Evolutionary conservation across 2,888 invertebrate genomes (phyloP).

Genomic region (Agriopis marginaria): DNA sequence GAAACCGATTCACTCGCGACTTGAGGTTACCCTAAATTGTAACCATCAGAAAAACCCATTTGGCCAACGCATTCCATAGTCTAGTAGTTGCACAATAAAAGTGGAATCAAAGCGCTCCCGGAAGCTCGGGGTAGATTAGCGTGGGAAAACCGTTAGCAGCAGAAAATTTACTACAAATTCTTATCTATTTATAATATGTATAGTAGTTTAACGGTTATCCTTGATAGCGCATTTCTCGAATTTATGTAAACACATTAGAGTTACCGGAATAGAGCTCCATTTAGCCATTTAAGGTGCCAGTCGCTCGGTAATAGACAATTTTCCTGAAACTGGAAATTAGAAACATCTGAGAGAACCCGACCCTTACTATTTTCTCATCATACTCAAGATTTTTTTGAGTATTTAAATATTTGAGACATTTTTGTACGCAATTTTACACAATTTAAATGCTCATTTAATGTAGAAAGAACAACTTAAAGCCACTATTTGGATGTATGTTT

Average conservation of each 20-base stretch:
- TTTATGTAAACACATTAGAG: slow-evolving; percentile 11
- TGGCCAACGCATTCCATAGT: too few relatives aligned
- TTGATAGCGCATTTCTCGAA: slow-evolving; percentile 4
- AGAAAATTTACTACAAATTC: too few relatives aligned
- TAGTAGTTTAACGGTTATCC: background rate
- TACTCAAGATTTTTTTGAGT: background rate
- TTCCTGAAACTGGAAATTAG: slow-evolving; percentile 14
- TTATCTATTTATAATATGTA: background rate
- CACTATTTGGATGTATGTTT: too few relatives aligned
- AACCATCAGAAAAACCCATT: too few relatives aligned
- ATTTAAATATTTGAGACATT: background rate
- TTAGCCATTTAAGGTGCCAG: slow-evolving; percentile 7
- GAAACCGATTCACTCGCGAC: too few relatives aligned
- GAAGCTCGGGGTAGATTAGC: too few relatives aligned
- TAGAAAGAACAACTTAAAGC: too few relatives aligned
- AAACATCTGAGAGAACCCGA: slow-evolving; percentile 5
- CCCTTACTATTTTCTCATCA: background rate
- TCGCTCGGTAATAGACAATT: slow-evolving; percentile 10
- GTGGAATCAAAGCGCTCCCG: too few relatives aligned
- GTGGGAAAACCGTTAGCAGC: too few relatives aligned
- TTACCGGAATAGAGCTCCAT: slow-evolving; percentile 11
- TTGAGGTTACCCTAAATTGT: too few relatives aligned
- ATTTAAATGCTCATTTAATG: background rate
- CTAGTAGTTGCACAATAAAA: too few relatives aligned
- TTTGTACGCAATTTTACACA: background rate